phyloP scores from a whole-genome alignment of 2,888 invertebrate species.

The Lasioglossum calceatum region DNA sequence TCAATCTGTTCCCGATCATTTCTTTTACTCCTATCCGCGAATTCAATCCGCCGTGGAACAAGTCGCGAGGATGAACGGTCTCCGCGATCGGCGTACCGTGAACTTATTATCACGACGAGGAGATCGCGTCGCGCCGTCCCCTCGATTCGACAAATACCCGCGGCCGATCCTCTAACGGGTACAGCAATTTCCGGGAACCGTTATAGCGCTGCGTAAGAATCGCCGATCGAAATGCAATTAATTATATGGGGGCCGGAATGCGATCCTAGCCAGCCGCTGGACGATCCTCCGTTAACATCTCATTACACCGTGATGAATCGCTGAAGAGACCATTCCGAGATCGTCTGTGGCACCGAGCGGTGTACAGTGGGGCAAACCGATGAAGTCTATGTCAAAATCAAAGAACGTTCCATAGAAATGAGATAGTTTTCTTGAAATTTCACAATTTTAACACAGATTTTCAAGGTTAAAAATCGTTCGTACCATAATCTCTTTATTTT shows the following conservation, averaged over 20 bases:
- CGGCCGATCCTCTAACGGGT: constrained; percentile 47
- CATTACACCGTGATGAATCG: constrained; percentile 6
- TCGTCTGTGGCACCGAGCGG: neutral
- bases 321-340: neutral
- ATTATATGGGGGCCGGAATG: constrained; percentile 40
- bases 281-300: constrained; percentile 5
- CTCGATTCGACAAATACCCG: constrained; percentile 41
- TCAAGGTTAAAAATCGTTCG: no score
- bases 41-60: constrained; percentile 26
- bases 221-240: constrained; percentile 54
- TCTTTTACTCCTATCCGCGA: neutral
- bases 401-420: no score
- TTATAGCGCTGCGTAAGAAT: constrained; percentile 43
- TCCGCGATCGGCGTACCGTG: constrained; percentile 26
- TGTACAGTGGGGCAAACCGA: no score
- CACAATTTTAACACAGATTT: no score
- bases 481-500: no score
- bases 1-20: neutral
- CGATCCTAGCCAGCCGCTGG: constrained; percentile 23
- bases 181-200: constrained; percentile 54
- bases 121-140: constrained; percentile 27
- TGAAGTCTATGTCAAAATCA: no score
- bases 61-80: constrained; percentile 14
- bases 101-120: constrained; percentile 30
- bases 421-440: no score